Conservation (phyloP, 2,888 invertebrate genomes). For the Diaprepes abbreviatus region DNA sequence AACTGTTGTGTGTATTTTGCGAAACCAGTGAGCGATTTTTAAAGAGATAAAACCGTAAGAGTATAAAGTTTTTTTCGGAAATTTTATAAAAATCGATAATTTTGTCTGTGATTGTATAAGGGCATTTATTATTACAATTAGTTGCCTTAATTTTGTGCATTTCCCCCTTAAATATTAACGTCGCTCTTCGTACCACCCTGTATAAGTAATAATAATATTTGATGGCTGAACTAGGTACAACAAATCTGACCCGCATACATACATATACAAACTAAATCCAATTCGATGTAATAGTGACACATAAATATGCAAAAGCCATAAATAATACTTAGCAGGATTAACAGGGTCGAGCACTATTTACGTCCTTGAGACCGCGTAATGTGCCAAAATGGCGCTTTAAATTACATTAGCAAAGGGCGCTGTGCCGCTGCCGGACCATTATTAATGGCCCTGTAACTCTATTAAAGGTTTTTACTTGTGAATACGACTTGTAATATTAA, state of each 20-base stretch:
- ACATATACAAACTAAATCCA: conserved; percentile 14
- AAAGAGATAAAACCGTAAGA: too few relatives aligned
- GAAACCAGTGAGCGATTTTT: too few relatives aligned
- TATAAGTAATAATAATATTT: too few relatives aligned
- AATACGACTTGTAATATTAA: conserved; percentile 28
- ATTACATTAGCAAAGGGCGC: conserved; percentile 55
- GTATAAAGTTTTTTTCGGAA: too few relatives aligned
- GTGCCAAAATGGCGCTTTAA: conserved; percentile 58
- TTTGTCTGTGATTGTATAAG: too few relatives aligned
- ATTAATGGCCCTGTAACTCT: conserved; percentile 48
- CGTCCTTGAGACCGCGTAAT: conserved; percentile 58
- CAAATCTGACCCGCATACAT: background rate
- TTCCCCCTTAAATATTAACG: too few relatives aligned
- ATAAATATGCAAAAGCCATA: conserved; percentile 57
- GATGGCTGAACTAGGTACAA: background rate
- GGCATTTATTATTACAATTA: too few relatives aligned
- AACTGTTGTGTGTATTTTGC: too few relatives aligned
- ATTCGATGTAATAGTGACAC: conserved; percentile 27
- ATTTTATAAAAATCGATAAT: too few relatives aligned
- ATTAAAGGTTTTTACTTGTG: conserved; percentile 47
- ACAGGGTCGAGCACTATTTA: conserved; percentile 55
- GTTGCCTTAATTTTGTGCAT: too few relatives aligned
- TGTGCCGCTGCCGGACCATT: conserved; percentile 34
- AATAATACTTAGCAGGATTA: conserved; percentile 65
- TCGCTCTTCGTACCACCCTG: too few relatives aligned